A percentile compares a stretch with the other conserved stretches of the same genome.
Evolutionary conservation across 2,797 vertebrate species (phyloP).

Genomic region (Chloroceryle inda): DNA sequence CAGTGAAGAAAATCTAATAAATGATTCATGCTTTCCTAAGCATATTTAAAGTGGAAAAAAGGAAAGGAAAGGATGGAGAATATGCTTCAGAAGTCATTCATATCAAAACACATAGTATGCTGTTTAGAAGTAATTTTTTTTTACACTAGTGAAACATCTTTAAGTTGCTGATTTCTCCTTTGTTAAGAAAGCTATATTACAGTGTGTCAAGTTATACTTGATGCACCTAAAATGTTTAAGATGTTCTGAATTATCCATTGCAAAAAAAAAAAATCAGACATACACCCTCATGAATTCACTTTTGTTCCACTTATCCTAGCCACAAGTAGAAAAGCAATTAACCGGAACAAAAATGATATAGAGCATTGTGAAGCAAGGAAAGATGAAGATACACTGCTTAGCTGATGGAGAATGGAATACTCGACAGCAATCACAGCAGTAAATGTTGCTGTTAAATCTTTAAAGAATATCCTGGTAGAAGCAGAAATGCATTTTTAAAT

Average conservation of each 20-base stretch:
- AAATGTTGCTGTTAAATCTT: constrained; percentile 44
- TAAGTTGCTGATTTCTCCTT: constrained; percentile 42
- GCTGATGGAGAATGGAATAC: constrained; percentile 66
- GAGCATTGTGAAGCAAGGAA: constrained; percentile 55
- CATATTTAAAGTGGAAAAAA: neutral
- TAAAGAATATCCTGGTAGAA: constrained; percentile 48
- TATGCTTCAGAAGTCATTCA: constrained; percentile 42
- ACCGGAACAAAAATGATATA: constrained; percentile 51
- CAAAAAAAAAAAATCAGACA: constrained; percentile 38
- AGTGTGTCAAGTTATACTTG: constrained; percentile 50
- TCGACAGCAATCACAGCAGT: constrained; percentile 55
- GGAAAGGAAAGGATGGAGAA: neutral
- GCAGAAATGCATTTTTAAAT: constrained; percentile 44
- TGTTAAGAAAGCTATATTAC: constrained; percentile 23
- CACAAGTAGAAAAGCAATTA: constrained; percentile 65
- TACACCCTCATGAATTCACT: constrained; percentile 24
- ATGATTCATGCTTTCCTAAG: constrained; percentile 40
- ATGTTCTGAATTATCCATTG: constrained; percentile 62
- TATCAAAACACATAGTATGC: constrained; percentile 37
- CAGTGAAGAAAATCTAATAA: constrained; percentile 41
- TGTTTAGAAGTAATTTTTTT: neutral
- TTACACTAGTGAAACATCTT: constrained; percentile 39
- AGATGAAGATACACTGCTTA: constrained; percentile 59
- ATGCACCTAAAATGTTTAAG: constrained; percentile 61
- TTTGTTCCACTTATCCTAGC: constrained; percentile 49